Base-by-base conservation (phyloP, 2,113 vertebrate species). In the Fulmarus glacialis region DNA sequence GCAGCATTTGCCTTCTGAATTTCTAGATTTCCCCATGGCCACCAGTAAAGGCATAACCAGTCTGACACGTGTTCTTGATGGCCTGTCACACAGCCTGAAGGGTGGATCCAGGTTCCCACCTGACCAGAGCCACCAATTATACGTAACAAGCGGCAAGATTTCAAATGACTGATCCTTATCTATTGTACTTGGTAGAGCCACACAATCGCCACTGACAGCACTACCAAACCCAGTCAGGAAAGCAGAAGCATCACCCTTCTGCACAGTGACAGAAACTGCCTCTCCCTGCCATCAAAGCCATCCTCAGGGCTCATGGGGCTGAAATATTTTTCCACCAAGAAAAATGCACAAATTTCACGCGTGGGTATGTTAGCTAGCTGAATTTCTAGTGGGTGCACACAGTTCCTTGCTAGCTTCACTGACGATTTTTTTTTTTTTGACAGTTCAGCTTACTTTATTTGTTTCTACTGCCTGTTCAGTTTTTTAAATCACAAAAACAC, bases 281-380 rank as follows among this genome's bases (percentile, higher is more conserved):
- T 64, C 55, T 72, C 24, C 29, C n/a, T 62, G 47, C 42, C 34
- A 32, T 10, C 45, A 21, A 36, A 53, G 15, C 47, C 73, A 36
- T 53, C 32, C 38, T 82, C 60, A 12, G 21, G 29, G 13, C 34
- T 72, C 45, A 27, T 0, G 16, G 20, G 38, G 27, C 24, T 59
- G 32, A 64, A 67, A 40, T 52, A 42, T 8, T 68, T 55, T 73
- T 86, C 36, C 53, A 53, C 14, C 20, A 56, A 71, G 32, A 62
- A 40, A 75, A 75, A 50, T 0, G 2, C 23, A 26, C 2, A 6
- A 14, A 10, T 36, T 73, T 68, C 45, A 24, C 40, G 8, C 6
- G 17, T 0, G 1, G 66, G 19, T 72, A 38, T 1, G 2, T 0
- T 21, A 56, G 27, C 30, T 34, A 50, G 32, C 22, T 59, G 8